Evolutionary conservation across 30 jellyfish, hydroid and myxozoan genomes (phyloP).

Genomic region (Catostylus mosaicus): DNA sequence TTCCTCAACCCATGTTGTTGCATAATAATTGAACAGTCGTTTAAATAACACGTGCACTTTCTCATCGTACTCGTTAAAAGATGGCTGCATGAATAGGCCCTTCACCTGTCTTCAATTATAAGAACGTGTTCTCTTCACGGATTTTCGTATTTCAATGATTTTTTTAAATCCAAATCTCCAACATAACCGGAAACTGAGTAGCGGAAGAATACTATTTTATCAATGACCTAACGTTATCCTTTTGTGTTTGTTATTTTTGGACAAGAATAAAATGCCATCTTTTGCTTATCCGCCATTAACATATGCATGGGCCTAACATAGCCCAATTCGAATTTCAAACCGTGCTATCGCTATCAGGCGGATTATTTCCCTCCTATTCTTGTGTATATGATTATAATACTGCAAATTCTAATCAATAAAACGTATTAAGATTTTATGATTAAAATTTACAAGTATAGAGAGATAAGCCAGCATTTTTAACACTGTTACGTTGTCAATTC

Average conservation of each 20-base stretch:
- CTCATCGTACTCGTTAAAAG: no score
- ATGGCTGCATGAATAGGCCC: no score
- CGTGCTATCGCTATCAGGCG: constrained; percentile 21
- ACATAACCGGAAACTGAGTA: not conserved
- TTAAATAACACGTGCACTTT: no score
- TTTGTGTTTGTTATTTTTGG: constrained; percentile 52
- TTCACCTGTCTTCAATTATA: not conserved
- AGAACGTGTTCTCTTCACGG: not conserved
- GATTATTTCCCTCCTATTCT: constrained; percentile 14
- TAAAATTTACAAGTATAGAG: not conserved
- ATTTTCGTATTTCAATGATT: not conserved
- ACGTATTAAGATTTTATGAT: not conserved
- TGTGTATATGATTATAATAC: not conserved
- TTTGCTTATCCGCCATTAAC: constrained; percentile 11
- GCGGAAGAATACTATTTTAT: constrained; percentile 33
- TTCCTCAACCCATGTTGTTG: no score
- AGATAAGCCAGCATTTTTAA: not conserved
- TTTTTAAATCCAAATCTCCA: not conserved
- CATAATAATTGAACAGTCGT: no score
- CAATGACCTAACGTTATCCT: constrained; percentile 36
- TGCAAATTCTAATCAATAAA: not conserved
- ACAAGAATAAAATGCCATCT: not conserved
- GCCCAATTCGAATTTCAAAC: not conserved
- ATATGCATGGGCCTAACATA: constrained; percentile 38
- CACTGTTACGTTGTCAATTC: not conserved